These are phyloP conservation scores for Lontra canadensis DNA, from an alignment of 2,113 vertebrate species.

Conservation along the genomic window DNA sequence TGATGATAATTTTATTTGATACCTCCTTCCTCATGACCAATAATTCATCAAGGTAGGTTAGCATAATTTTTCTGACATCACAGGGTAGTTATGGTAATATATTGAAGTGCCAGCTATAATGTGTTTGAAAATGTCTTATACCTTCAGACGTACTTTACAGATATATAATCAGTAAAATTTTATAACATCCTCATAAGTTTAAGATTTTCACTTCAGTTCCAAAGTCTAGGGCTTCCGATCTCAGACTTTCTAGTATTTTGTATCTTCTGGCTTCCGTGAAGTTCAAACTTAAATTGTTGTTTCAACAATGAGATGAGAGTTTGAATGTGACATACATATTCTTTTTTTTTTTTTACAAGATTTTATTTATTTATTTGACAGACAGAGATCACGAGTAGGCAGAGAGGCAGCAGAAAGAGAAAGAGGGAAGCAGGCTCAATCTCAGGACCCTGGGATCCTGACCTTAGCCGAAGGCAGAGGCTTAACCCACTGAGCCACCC, in stretches of 20 bases:
- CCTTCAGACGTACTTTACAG: neutral
- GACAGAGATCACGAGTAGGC: too few relatives aligned
- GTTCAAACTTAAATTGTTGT: neutral
- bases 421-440: too few relatives aligned
- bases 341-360: neutral
- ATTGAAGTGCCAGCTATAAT: neutral
- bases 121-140: neutral
- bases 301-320: neutral
- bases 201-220: neutral
- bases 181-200: neutral
- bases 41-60: neutral
- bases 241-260: neutral
- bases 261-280: neutral
- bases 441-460: too few relatives aligned
- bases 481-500: too few relatives aligned
- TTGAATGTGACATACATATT: neutral
- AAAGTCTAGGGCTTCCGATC: neutral
- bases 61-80: neutral
- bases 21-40: neutral
- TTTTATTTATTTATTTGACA: too few relatives aligned
- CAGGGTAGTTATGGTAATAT: neutral
- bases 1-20: neutral
- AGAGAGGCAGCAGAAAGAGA: too few relatives aligned
- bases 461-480: too few relatives aligned
- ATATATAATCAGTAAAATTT: neutral